These are phyloP conservation scores for Phalera bucephala DNA, from an alignment of 2,888 invertebrate genomes.

Conservation along the genomic window DNA sequence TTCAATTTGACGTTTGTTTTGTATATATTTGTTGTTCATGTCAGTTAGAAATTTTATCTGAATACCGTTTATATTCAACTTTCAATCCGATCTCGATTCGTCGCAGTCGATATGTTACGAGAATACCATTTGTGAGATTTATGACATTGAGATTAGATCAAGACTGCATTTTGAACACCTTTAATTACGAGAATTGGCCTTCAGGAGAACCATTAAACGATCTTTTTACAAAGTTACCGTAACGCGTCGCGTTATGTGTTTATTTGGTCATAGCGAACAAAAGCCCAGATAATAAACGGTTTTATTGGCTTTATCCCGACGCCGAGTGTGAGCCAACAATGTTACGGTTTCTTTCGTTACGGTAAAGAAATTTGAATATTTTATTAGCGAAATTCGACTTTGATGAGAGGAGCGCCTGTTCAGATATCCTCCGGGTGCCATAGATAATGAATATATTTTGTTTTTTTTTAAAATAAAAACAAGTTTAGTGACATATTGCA, in stretches of 20 bases:
- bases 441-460: not conserved
- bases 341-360: conserved; percentile 44
- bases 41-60: too few relatives aligned
- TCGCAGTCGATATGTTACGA: not conserved
- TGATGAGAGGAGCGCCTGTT: conserved; percentile 15
- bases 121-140: conserved; percentile 20
- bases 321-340: conserved; percentile 47
- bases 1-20: too few relatives aligned
- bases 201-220: too few relatives aligned
- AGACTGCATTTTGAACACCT: too few relatives aligned
- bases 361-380: conserved; percentile 48
- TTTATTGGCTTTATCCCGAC: conserved; percentile 65
- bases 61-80: not conserved
- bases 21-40: too few relatives aligned
- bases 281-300: conserved; percentile 71
- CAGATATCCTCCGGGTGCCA: conserved; percentile 7
- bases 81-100: too few relatives aligned
- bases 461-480: not conserved
- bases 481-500: too few relatives aligned
- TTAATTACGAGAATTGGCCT: too few relatives aligned
- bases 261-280: too few relatives aligned
- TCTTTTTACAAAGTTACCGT: too few relatives aligned
- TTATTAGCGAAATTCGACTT: conserved; percentile 34
- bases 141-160: too few relatives aligned
- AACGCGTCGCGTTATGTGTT: too few relatives aligned